These are phyloP conservation scores for Choristoneura fumiferana DNA, from an alignment of 1,140 invertebrate genomes.

Conservation along the genomic window DNA sequence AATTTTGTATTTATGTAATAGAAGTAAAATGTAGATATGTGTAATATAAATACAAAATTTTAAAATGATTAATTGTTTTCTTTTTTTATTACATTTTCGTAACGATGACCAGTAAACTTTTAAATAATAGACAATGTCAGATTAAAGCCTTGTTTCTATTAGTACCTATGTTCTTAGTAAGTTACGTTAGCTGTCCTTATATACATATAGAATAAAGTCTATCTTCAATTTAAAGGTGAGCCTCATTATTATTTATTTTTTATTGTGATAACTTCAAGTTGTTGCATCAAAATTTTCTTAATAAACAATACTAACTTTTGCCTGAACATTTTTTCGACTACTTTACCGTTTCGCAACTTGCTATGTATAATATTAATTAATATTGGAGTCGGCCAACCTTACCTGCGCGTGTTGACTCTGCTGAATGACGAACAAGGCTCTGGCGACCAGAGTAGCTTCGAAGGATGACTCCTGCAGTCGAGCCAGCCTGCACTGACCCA, in stretches of 20 bases:
- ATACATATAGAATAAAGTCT: conserved; percentile 60
- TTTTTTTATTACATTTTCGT: conserved; percentile 68
- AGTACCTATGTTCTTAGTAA: conserved; percentile 69
- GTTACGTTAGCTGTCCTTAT: conserved; percentile 68
- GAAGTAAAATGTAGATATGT: conserved; percentile 78
- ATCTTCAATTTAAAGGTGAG: conserved; percentile 56
- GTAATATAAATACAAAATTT: conserved; percentile 80
- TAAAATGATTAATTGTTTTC: conserved; percentile 71
- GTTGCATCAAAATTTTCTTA: conserved; percentile 73
- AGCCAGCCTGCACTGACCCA: no score
- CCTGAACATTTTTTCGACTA: conserved; percentile 65
- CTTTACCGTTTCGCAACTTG: no score
- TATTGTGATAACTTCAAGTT: conserved; percentile 71
- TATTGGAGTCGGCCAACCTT: no score
- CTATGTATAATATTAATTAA: not conserved
- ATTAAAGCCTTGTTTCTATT: conserved; percentile 71
- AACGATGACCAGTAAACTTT: conserved; percentile 59
- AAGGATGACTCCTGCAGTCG: no score
- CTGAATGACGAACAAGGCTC: no score
- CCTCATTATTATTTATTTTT: conserved; percentile 72
- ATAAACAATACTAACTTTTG: conserved; percentile 75
- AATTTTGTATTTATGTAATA: conserved; percentile 80
- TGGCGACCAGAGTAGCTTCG: no score
- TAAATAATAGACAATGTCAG: conserved; percentile 59
- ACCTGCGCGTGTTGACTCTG: no score